phyloP scores from a whole-genome alignment of 2,797 vertebrate genomes.

The Crocidura indochinensis region DNA sequence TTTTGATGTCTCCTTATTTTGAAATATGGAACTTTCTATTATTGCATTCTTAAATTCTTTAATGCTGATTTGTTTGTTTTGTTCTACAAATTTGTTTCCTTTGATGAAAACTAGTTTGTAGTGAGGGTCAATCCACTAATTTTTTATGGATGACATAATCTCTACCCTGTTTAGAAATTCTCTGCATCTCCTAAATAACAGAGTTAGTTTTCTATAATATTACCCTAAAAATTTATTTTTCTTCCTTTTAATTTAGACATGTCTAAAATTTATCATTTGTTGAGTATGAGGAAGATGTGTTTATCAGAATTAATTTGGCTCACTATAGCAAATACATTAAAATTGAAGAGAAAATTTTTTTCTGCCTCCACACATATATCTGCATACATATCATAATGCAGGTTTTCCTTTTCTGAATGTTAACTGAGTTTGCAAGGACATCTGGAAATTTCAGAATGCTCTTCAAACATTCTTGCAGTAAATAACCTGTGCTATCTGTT shows the following conservation, averaged over 20 bases:
- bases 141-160: background rate
- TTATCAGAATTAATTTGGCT: background rate
- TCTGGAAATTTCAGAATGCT: background rate
- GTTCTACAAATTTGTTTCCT: background rate
- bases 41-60: background rate
- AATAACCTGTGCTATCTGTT: background rate
- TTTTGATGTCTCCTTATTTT: background rate
- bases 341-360: no score
- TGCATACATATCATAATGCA: accelerated
- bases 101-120: slow-evolving; percentile 25
- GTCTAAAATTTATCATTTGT: background rate
- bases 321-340: background rate
- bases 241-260: slow-evolving; percentile 36
- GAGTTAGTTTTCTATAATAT: background rate
- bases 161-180: background rate
- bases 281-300: background rate
- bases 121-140: background rate
- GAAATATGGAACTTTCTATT: background rate
- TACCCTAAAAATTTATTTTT: background rate
- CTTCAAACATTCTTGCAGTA: background rate
- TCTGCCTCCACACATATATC: background rate
- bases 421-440: background rate
- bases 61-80: background rate
- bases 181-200: background rate
- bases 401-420: background rate